Percentiles rank a stretch among this genome's conserved stretches.
Conservation (phyloP, 2,797 vertebrate species). For the Cossypha polioptera region DNA sequence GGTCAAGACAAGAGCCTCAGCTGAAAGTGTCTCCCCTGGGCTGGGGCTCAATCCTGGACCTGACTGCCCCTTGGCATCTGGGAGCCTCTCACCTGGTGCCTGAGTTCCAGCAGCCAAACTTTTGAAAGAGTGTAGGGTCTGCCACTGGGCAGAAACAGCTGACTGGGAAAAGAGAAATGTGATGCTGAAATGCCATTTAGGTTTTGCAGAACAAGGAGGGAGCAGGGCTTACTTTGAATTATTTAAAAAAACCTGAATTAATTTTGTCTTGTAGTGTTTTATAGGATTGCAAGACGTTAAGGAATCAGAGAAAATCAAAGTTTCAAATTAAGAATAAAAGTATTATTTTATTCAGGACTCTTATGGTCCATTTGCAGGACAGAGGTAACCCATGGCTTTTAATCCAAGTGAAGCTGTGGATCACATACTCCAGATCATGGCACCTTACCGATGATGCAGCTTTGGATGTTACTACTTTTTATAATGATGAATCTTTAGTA, state of each 20-base stretch:
- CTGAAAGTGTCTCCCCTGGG: neutral
- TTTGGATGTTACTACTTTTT: neutral
- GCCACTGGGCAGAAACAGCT: neutral
- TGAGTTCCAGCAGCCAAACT: neutral
- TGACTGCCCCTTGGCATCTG: rapidly evolving
- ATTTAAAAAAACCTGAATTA: neutral
- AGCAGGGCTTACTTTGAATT: neutral
- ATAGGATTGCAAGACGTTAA: neutral
- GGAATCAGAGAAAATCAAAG: neutral
- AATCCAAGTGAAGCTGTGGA: neutral
- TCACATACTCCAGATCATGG: neutral
- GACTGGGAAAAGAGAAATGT: neutral
- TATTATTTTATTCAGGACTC: neutral
- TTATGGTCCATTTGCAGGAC: neutral
- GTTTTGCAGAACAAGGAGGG: neutral
- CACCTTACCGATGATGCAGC: neutral
- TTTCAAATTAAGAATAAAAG: neutral
- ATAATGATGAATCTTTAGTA: neutral
- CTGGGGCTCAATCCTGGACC: rapidly evolving
- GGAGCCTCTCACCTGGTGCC: neutral
- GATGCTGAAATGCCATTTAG: neutral
- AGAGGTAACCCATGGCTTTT: neutral
- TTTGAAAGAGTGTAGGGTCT: neutral
- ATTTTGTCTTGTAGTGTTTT: neutral
- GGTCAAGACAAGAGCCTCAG: neutral